Evolutionary conservation across 2,113 vertebrate genomes (phyloP).

Genomic region (Lepus timidus): DNA sequence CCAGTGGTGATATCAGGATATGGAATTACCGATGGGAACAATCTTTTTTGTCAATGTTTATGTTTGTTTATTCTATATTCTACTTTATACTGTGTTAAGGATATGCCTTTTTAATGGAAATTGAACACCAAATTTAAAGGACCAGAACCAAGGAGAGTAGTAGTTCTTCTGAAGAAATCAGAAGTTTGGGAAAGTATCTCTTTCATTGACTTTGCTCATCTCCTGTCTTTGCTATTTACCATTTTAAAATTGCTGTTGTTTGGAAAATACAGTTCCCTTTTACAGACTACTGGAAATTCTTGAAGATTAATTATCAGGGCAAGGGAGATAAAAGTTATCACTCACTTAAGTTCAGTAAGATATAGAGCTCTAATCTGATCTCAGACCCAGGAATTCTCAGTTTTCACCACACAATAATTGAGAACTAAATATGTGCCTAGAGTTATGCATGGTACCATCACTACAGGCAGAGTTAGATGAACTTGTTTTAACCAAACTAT

Average conservation of each 20-base stretch:
- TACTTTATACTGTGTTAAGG: not conserved
- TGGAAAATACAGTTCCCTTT: not conserved
- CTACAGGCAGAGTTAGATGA: not conserved
- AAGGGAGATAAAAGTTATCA: not conserved
- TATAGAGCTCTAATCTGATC: not conserved
- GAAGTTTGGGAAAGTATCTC: not conserved
- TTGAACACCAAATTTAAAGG: slow-evolving; percentile 26
- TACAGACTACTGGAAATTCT: not conserved
- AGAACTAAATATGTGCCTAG: slow-evolving; percentile 22
- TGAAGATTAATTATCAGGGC: slow-evolving; percentile 20
- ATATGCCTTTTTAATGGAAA: slow-evolving; percentile 37
- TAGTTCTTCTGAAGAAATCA: slow-evolving; percentile 28
- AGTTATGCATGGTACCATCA: not conserved
- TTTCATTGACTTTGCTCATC: not conserved
- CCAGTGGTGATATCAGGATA: not conserved
- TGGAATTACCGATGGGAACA: not conserved
- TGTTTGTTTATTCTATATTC: not conserved
- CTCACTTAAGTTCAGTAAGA: not conserved
- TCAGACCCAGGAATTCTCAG: not conserved
- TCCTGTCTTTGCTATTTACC: not conserved
- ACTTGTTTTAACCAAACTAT: slow-evolving; percentile 40
- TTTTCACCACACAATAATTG: slow-evolving; percentile 37
- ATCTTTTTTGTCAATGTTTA: not conserved
- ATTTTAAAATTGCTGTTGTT: not conserved
- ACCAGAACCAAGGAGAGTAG: not conserved